These are phyloP conservation scores for Dysdera silvatica DNA, from an alignment of 1,140 invertebrate genomes.

Conservation along the genomic window DNA sequence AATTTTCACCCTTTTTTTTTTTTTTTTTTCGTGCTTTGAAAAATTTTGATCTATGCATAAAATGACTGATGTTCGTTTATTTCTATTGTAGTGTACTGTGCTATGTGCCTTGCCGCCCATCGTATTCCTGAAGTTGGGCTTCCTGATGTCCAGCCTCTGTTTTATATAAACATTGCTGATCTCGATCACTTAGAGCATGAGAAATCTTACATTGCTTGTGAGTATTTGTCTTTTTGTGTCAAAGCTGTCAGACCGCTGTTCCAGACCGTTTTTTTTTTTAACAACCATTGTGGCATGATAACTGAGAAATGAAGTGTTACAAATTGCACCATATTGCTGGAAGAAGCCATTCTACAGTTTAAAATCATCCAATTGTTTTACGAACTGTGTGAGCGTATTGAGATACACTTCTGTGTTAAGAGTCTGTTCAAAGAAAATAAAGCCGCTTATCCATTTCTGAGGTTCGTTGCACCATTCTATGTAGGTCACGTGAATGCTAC, in stretches of 20 bases:
- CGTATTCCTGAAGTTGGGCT: slow-evolving; percentile 37
- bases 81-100: slow-evolving; percentile 45
- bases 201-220: slow-evolving; percentile 45
- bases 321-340: neutral
- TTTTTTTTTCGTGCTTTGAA: slow-evolving; percentile 5
- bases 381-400: too few species aligned
- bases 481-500: too few species aligned
- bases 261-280: neutral
- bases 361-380: neutral
- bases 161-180: slow-evolving; percentile 48
- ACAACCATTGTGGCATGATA: neutral
- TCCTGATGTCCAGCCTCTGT: slow-evolving; percentile 41
- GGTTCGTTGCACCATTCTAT: too few species aligned
- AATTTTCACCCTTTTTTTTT: neutral
- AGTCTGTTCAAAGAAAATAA: too few species aligned
- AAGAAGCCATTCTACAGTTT: neutral
- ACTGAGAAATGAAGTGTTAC: neutral
- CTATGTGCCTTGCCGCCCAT: slow-evolving; percentile 45
- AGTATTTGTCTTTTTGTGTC: slow-evolving; percentile 32
- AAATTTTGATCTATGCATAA: too few species aligned
- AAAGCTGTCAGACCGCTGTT: neutral
- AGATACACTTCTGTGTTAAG: too few species aligned
- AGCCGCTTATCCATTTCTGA: too few species aligned
- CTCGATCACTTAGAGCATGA: slow-evolving; percentile 45
- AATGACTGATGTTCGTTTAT: neutral